Conservation (phyloP, 2,113 vertebrate genomes). For the Thamnophis sirtalis region DNA sequence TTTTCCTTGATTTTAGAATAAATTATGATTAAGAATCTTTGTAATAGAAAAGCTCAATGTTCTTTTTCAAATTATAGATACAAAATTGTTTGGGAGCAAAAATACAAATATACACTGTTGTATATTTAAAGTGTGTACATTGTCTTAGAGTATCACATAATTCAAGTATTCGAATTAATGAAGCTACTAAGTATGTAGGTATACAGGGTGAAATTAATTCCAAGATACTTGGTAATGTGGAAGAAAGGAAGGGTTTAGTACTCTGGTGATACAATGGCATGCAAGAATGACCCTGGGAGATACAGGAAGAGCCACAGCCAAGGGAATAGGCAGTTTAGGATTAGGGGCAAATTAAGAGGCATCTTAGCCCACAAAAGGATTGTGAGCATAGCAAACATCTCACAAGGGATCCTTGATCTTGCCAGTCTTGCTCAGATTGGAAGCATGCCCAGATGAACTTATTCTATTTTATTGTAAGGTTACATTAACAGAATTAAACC, state of each 20-base stretch:
- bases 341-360: not conserved
- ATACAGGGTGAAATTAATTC: not conserved
- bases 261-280: not conserved
- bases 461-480: not conserved
- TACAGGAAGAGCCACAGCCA: not conserved
- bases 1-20: not conserved
- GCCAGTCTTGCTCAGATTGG: not conserved
- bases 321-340: not conserved
- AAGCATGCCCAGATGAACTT: not conserved
- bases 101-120: not conserved
- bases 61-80: not conserved
- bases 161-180: not conserved
- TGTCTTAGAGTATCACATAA: not conserved
- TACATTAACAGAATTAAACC: not conserved
- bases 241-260: not conserved
- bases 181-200: not conserved
- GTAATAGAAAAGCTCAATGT: not conserved
- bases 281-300: not conserved
- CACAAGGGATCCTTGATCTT: not conserved
- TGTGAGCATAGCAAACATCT: not conserved
- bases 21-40: not conserved
- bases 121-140: not conserved
- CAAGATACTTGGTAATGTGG: not conserved
- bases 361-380: not conserved
- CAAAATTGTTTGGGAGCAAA: not conserved